Evolutionary conservation across 2,113 vertebrate genomes (phyloP).

Genomic region (Melanotaenia duboulayi): DNA sequence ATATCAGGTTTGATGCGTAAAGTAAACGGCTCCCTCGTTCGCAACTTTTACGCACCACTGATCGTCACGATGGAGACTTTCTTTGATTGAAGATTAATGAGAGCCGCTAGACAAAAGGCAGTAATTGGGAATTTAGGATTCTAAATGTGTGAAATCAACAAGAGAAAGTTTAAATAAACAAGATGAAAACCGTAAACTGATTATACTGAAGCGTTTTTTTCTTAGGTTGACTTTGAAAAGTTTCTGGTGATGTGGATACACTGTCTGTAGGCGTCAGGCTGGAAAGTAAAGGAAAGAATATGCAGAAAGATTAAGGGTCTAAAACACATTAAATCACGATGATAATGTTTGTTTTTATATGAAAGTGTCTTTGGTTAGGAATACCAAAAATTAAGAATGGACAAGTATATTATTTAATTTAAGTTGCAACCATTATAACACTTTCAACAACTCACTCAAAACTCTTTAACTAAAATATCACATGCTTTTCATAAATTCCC

Average conservation of each 20-base stretch:
- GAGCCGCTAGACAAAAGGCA: constrained; percentile 30
- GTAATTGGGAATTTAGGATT: constrained; percentile 16
- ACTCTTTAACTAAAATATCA: constrained; percentile 22
- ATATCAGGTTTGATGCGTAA: constrained; percentile 44
- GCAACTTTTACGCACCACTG: constrained; percentile 53
- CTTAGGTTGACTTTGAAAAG: constrained; percentile 17
- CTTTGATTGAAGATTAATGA: constrained; percentile 33
- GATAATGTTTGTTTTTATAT: not conserved
- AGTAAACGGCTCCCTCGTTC: constrained; percentile 17
- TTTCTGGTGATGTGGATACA: constrained; percentile 16
- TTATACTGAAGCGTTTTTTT: constrained; percentile 25
- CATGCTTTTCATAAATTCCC: not conserved
- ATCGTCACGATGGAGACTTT: constrained; percentile 22
- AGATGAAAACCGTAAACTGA: not conserved
- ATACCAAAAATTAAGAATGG: not conserved
- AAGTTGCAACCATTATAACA: not conserved
- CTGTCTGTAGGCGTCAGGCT: constrained; percentile 19
- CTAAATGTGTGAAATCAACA: constrained; percentile 1
- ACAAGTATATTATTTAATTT: not conserved
- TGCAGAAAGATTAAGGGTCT: constrained; percentile 14
- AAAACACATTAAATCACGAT: not conserved
- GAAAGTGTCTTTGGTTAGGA: not conserved
- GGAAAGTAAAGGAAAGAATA: constrained; percentile 38
- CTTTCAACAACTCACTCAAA: constrained; percentile 15
- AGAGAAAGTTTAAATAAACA: constrained; percentile 47